phyloP scores from a whole-genome alignment of 2,888 invertebrate species.

The Hyalella azteca region DNA sequence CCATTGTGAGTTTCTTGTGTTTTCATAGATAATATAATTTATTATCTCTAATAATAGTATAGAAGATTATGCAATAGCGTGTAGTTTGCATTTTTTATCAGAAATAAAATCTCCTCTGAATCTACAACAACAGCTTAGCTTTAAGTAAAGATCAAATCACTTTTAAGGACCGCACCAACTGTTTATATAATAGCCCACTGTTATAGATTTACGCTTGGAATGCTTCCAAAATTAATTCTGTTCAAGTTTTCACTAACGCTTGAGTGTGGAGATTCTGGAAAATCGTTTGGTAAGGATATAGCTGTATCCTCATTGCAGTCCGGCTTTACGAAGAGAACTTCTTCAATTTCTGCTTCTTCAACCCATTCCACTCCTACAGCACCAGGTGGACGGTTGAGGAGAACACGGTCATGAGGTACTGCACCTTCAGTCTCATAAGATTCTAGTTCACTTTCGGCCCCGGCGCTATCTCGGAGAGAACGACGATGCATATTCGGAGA shows the following conservation, averaged over 20 bases:
- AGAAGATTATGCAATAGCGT: too few relatives aligned
- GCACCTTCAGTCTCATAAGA: background rate
- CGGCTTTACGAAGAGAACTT: background rate
- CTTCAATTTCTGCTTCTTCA: background rate
- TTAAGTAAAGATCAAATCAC: conserved; percentile 4
- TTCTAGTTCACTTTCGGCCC: background rate
- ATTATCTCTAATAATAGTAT: too few relatives aligned
- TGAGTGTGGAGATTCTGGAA: background rate
- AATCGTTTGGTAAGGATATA: background rate
- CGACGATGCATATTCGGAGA: background rate
- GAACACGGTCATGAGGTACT: background rate
- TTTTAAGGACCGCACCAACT: background rate
- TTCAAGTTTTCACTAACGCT: conserved; percentile 3
- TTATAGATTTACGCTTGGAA: conserved; percentile 16
- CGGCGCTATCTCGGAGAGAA: background rate
- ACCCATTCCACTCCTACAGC: background rate
- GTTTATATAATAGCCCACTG: background rate
- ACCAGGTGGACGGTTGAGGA: background rate
- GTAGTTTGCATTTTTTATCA: conserved; percentile 8
- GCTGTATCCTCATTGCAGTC: background rate
- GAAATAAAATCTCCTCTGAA: conserved; percentile 19
- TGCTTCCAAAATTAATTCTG: conserved; percentile 29
- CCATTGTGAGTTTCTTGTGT: too few relatives aligned
- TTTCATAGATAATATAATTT: too few relatives aligned
- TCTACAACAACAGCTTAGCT: conserved; percentile 23